Percentiles rank a stretch among this genome's conserved stretches.
Conservation (phyloP, 2,888 invertebrate genomes). For the Epinotia demarniana region DNA sequence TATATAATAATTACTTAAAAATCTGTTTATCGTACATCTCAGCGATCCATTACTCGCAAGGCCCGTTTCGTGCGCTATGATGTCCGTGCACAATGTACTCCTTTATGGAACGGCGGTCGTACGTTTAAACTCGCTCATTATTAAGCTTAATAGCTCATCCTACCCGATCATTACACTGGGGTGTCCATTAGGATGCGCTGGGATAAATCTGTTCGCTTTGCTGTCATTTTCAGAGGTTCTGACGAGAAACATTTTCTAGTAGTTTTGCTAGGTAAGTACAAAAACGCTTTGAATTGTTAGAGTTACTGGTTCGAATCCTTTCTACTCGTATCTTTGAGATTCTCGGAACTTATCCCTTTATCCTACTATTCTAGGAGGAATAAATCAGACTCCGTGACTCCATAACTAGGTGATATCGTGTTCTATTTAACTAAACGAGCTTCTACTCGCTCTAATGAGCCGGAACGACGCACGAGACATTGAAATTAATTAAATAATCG, state of each 20-base stretch:
- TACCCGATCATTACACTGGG: conserved; percentile 82
- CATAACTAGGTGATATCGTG: too few relatives aligned
- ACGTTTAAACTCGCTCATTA: conserved; percentile 37
- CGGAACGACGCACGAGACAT: too few relatives aligned
- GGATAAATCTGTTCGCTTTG: conserved; percentile 87
- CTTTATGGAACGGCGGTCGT: conserved; percentile 9
- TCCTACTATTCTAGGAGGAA: too few relatives aligned
- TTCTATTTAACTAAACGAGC: too few relatives aligned
- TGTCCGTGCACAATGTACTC: not conserved
- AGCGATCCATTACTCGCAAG: not conserved
- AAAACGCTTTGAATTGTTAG: too few relatives aligned
- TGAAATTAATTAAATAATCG: too few relatives aligned
- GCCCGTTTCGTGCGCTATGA: not conserved
- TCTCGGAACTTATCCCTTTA: too few relatives aligned
- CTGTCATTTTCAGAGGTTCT: conserved; percentile 90
- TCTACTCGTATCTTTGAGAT: too few relatives aligned
- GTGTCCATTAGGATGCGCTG: conserved; percentile 91
- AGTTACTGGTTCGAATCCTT: too few relatives aligned
- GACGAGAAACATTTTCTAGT: not conserved
- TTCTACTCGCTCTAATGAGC: too few relatives aligned
- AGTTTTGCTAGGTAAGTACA: too few relatives aligned
- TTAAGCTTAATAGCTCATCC: conserved; percentile 35
- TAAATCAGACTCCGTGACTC: too few relatives aligned
- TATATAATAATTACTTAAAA: not conserved
- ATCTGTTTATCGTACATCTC: not conserved